Base-by-base conservation (phyloP, 2,797 vertebrate genomes). In the Sylvia borin region DNA sequence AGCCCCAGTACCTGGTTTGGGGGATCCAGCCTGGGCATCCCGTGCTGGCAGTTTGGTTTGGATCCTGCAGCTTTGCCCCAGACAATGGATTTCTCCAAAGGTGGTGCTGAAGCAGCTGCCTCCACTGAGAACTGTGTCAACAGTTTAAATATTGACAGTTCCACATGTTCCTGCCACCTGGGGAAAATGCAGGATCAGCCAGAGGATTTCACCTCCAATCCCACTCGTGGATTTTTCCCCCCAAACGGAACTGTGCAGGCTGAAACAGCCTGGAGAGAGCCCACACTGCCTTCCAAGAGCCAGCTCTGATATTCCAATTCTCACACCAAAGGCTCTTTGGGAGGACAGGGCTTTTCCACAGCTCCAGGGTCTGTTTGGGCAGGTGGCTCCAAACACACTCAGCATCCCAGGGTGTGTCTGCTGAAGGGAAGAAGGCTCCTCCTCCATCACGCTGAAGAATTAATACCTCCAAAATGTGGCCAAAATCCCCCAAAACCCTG, bases 71-170 rank as follows among this genome's bases (percentile, higher is more conserved):
- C 83, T 71, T 70, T 70, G 18, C 66, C 53, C 71, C 48, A 85
- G 60, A 82, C 40, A 58, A 25, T 8, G 16, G 19, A 14, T 32
- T 70, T 62, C 84, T 77, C 74, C 86, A 87, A 26, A 58, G 92
- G 74, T 82, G 94, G 62, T 5, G n/a, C 64, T 67, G 84, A 29
- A 90, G 88, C 77, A 77, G 80, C 86, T 95, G 89, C 58, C 74
- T 77, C 42, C 16, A 34, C 79, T 4, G 5, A 75, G 86, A 86
- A 45, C 78, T 75, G 65, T 72, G 89, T 94, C 92, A 91, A 34
- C 72, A 86, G 40, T 72, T 88, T 73, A 42, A 95, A 91, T 51
- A 88, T 88, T 55, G 72, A 75, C 70, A 77, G 36, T 10, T 91
- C 78, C 32, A 6, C 22, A 13, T 42, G 85, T 20, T 67, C 83